Percentiles rank a stretch among this genome's conserved stretches.
These are phyloP conservation scores for Lomographa bimaculata DNA, from an alignment of 2,888 invertebrate genomes.

Conservation along the genomic window DNA sequence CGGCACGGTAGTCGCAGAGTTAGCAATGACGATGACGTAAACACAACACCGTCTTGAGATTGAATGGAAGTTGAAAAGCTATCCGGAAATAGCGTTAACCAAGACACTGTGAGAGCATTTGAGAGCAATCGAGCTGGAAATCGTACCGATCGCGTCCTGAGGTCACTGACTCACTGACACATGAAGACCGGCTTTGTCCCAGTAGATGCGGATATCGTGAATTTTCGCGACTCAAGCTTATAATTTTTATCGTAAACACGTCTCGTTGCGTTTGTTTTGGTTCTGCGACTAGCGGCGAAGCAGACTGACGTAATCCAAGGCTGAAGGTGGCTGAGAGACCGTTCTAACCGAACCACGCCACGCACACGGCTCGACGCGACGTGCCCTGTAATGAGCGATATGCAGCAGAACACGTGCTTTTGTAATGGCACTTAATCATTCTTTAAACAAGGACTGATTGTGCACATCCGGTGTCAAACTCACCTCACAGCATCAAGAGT, in stretches of 20 bases:
- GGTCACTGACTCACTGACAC: conserved; percentile 50
- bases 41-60: conserved; percentile 50
- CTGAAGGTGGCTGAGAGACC: conserved; percentile 45
- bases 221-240: conserved; percentile 22
- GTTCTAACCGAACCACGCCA: conserved; percentile 32
- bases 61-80: conserved; percentile 36
- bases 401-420: conserved; percentile 63
- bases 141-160: conserved; percentile 31
- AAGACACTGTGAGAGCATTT: conserved; percentile 22
- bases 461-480: conserved; percentile 19
- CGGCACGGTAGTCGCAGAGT: conserved; percentile 58
- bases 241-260: conserved; percentile 33
- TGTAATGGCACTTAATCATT: conserved; percentile 51
- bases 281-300: conserved; percentile 40
- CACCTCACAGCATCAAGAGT: conserved; percentile 9
- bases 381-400: conserved; percentile 45
- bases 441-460: conserved; percentile 46
- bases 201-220: conserved; percentile 9
- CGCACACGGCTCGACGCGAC: conserved; percentile 36
- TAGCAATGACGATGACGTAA: conserved; percentile 76
- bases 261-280: conserved; percentile 53
- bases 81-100: conserved; percentile 48
- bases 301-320: conserved; percentile 69
- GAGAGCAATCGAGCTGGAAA: conserved; percentile 19
- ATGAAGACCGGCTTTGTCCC: conserved; percentile 22